These are phyloP conservation scores for Thomomys bottae DNA, from an alignment of 2,113 vertebrate species.

Conservation along the genomic window DNA sequence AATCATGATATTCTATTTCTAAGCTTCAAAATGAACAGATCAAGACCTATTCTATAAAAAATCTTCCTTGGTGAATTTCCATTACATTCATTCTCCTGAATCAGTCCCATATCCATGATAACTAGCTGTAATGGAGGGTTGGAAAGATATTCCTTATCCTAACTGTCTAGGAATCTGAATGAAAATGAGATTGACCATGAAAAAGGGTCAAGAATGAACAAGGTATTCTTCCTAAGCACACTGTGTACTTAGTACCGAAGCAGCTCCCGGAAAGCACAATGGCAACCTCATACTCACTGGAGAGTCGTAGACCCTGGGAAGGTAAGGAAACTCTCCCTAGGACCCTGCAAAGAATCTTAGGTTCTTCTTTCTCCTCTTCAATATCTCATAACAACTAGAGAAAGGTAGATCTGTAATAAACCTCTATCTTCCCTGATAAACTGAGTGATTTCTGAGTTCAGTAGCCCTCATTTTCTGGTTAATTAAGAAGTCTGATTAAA, in stretches of 20 bases:
- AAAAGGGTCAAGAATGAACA: not conserved
- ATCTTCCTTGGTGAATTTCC: too few relatives aligned
- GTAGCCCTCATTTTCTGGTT: slow-evolving; percentile 78
- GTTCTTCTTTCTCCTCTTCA: not conserved
- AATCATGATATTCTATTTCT: not conserved
- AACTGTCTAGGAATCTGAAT: not conserved
- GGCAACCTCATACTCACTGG: not conserved
- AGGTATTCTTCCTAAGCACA: not conserved
- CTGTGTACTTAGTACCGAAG: not conserved
- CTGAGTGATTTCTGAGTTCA: slow-evolving; percentile 64
- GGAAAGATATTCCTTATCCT: not conserved
- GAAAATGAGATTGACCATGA: not conserved
- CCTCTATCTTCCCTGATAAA: slow-evolving; percentile 35
- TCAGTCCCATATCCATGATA: not conserved
- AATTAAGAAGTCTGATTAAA: slow-evolving; percentile 74
- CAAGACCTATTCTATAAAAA: too few relatives aligned
- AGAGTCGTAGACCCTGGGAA: not conserved
- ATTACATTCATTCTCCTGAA: not conserved
- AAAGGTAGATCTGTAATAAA: slow-evolving; percentile 23
- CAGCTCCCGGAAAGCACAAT: not conserved
- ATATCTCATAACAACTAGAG: not conserved
- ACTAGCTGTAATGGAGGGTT: not conserved
- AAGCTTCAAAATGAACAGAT: not conserved
- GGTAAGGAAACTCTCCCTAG: not conserved
- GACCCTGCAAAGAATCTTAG: not conserved